Conservation (phyloP, 1,140 invertebrate genomes). For the Lamellibrachia luymesi region DNA sequence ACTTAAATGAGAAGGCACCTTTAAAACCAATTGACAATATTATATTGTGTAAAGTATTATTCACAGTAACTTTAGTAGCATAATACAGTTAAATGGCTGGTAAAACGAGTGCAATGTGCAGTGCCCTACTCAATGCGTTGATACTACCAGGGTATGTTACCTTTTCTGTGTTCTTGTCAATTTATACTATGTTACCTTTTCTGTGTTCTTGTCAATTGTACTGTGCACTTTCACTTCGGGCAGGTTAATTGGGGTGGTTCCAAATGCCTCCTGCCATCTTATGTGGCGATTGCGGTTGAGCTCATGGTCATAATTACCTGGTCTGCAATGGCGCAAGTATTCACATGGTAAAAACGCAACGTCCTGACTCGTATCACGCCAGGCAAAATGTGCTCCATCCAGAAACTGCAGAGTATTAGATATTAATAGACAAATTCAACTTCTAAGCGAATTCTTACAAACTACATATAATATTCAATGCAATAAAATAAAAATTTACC, state of each 20-base stretch:
- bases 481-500: neutral
- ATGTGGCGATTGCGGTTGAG: constrained; percentile 49
- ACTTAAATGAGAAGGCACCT: neutral
- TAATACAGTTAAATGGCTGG: neutral
- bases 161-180: constrained; percentile 54
- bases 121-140: neutral
- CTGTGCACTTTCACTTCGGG: constrained; percentile 47
- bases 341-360: neutral
- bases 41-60: constrained; percentile 9
- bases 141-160: constrained; percentile 30
- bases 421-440: neutral
- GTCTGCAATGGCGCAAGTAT: constrained; percentile 34
- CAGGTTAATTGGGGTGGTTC: constrained; percentile 47
- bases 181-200: constrained; percentile 44
- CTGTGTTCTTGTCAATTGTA: constrained; percentile 53
- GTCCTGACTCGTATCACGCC: neutral
- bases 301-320: constrained; percentile 51
- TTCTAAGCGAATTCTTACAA: neutral
- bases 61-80: neutral
- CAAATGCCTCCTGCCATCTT: constrained; percentile 55
- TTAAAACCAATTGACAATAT: neutral
- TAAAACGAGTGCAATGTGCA: neutral
- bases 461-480: constrained; percentile 6
- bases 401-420: constrained; percentile 9
- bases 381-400: neutral